These are phyloP conservation scores for Atethmia centrago DNA, from an alignment of 2,888 invertebrate genomes.

Conservation along the genomic window DNA sequence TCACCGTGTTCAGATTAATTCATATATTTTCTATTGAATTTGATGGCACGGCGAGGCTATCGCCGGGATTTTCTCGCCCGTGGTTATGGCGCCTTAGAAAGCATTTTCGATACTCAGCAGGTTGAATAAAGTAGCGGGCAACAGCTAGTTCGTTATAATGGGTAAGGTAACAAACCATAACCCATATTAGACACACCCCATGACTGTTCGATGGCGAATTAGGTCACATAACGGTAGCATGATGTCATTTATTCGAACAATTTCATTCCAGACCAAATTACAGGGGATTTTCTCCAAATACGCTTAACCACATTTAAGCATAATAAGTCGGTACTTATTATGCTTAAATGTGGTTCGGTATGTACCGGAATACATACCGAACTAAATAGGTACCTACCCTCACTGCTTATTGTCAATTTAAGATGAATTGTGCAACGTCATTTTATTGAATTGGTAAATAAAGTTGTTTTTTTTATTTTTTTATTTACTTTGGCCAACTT, in stretches of 20 bases:
- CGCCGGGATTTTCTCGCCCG: too few species aligned
- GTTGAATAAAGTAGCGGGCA: background rate
- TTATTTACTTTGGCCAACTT: background rate
- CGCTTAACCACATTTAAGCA: background rate
- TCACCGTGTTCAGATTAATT: too few species aligned
- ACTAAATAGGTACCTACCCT: background rate
- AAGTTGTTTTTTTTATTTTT: background rate
- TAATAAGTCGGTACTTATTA: too few species aligned
- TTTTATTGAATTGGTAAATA: background rate
- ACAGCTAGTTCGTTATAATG: conserved; percentile 19
- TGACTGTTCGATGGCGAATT: conserved; percentile 42
- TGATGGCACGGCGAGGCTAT: too few species aligned
- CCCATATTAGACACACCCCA: conserved; percentile 42
- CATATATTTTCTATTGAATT: too few species aligned
- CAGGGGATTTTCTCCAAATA: too few species aligned
- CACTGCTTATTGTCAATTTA: background rate
- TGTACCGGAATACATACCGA: background rate
- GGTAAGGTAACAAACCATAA: conserved; percentile 36
- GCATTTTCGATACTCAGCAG: background rate
- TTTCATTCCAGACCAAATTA: background rate
- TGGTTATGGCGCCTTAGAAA: too few species aligned
- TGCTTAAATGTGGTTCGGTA: too few species aligned
- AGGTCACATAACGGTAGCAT: conserved; percentile 32
- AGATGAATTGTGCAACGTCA: background rate
- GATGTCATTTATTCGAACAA: conserved; percentile 1